These are phyloP conservation scores for Eremophila alpestris DNA, from an alignment of 2,797 vertebrate species.

Conservation along the genomic window DNA sequence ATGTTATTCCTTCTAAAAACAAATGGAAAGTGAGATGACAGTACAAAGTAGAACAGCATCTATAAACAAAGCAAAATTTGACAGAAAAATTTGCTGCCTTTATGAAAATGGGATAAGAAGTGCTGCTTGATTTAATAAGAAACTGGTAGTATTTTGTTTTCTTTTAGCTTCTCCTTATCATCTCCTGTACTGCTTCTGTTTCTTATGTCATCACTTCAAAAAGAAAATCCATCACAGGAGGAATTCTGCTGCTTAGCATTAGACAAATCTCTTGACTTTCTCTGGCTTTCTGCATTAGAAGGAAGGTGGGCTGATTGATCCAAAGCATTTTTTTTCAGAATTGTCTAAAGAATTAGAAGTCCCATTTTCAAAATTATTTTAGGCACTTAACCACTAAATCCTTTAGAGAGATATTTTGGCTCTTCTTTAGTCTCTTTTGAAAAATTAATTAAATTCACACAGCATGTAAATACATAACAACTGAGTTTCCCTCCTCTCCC, in stretches of 20 bases:
- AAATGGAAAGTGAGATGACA: background rate
- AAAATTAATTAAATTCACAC: background rate
- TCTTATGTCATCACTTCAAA: conserved; percentile 4
- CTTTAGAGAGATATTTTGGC: background rate
- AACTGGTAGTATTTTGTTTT: conserved; percentile 10
- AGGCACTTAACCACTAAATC: background rate
- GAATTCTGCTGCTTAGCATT: conserved; percentile 17
- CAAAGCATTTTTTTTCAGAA: background rate
- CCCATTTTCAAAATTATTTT: background rate
- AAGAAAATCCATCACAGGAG: conserved; percentile 33
- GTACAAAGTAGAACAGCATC: background rate
- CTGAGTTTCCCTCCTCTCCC: background rate
- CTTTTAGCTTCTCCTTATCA: conserved; percentile 5
- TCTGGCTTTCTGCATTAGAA: background rate
- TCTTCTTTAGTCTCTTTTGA: background rate
- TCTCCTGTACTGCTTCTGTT: background rate
- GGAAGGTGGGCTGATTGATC: background rate
- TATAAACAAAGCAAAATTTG: background rate
- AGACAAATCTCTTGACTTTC: background rate
- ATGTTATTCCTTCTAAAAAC: background rate
- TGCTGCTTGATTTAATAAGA: background rate
- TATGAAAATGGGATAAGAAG: background rate
- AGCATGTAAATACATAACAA: background rate
- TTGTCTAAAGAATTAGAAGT: background rate
- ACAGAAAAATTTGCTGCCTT: background rate